Evolutionary conservation across 2,113 vertebrate species (phyloP).

Genomic region (Gobius niger): DNA sequence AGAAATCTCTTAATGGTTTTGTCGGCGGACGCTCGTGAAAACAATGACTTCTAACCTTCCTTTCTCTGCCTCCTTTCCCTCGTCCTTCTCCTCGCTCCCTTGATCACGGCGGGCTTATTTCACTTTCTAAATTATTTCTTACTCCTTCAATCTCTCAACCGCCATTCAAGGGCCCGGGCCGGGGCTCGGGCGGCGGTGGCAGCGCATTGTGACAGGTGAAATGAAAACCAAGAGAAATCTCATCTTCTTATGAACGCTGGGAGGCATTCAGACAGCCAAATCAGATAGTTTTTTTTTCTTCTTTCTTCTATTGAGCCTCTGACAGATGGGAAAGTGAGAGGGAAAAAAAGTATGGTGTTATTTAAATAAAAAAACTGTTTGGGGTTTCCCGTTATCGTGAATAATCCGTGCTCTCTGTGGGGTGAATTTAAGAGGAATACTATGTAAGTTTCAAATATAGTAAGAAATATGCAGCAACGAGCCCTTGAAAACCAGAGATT

Average conservation of each 20-base stretch:
- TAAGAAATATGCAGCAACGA: no score
- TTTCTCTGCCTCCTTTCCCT: constrained; percentile 21
- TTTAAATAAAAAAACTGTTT: constrained; percentile 60
- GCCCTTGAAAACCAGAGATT: no score
- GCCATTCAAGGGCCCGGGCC: constrained; percentile 60
- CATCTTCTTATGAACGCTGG: constrained; percentile 76
- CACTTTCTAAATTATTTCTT: constrained; percentile 76
- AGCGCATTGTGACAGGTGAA: constrained; percentile 75
- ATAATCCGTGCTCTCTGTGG: constrained; percentile 58
- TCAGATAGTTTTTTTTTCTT: constrained; percentile 27
- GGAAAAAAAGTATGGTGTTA: constrained; percentile 38
- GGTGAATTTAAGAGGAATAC: no score
- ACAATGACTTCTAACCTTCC: constrained; percentile 73
- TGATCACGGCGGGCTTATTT: constrained; percentile 70
- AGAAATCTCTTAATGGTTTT: constrained; percentile 76
- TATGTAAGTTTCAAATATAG: no score
- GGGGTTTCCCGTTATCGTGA: constrained; percentile 62
- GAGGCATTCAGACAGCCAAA: constrained; percentile 71
- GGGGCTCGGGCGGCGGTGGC: constrained; percentile 47
- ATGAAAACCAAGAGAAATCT: constrained; percentile 79
- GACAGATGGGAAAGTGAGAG: constrained; percentile 41
- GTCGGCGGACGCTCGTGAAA: constrained; percentile 68
- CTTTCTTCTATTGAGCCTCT: constrained; percentile 40
- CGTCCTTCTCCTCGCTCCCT: constrained; percentile 31
- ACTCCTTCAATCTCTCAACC: constrained; percentile 71